These are phyloP conservation scores for Hippoglossus stenolepis DNA, from an alignment of 2,113 vertebrate species.

Conservation along the genomic window DNA sequence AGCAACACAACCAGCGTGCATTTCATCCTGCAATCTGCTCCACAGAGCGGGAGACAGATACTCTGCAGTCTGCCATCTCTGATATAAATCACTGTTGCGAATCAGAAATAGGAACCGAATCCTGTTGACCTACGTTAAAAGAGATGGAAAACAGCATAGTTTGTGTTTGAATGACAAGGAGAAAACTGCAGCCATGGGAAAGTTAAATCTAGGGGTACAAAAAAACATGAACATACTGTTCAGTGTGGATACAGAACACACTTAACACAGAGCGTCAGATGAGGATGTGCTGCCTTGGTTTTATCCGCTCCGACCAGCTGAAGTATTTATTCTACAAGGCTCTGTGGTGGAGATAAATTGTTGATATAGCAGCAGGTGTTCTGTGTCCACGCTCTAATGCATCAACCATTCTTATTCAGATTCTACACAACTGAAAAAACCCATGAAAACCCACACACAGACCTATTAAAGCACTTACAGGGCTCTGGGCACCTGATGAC, in stretches of 20 bases:
- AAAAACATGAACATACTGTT: slow-evolving; percentile 27
- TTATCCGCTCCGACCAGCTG: background rate
- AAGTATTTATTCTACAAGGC: slow-evolving; percentile 5
- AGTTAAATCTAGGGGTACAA: slow-evolving; percentile 10
- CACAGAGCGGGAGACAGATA: slow-evolving; percentile 17
- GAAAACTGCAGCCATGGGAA: slow-evolving; percentile 1
- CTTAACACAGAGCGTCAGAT: slow-evolving; percentile 9
- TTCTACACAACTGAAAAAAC: slow-evolving; percentile 4
- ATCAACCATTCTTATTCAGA: background rate
- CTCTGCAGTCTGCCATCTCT: background rate
- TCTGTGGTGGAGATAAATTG: slow-evolving; percentile 10
- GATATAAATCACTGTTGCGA: slow-evolving; percentile 17
- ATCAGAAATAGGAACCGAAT: slow-evolving; percentile 16
- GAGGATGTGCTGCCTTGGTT: slow-evolving; percentile 16
- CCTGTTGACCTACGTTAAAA: slow-evolving; percentile 21
- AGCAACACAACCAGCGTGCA: slow-evolving; percentile 11
- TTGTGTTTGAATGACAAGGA: slow-evolving; percentile 1
- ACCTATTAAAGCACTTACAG: slow-evolving; percentile 54
- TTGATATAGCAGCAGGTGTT: slow-evolving; percentile 40
- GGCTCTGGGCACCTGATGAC: slow-evolving; percentile 23
- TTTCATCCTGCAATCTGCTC: slow-evolving; percentile 30
- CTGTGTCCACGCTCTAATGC: background rate
- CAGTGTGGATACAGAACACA: background rate
- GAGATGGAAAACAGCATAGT: background rate
- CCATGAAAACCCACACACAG: slow-evolving; percentile 28